Evolutionary conservation across 2,888 invertebrate species (phyloP), one percentile per base, ranked within the genome.

Genomic region (Drosophila nr. perissopoda): DNA sequence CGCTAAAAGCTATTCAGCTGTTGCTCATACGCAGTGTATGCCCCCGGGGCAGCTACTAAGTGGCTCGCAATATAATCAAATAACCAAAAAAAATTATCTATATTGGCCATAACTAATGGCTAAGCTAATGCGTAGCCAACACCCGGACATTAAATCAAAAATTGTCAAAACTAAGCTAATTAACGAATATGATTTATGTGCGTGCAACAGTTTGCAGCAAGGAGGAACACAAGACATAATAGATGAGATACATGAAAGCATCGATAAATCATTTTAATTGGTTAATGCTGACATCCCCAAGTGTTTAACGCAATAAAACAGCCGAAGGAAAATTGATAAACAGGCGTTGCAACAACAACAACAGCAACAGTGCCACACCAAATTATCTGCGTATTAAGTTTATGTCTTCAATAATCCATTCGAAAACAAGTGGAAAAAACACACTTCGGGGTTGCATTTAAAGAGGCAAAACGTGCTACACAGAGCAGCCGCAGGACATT

Each of bases 211-310:
- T 52, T 61, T 48, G 29, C 6, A 27, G 6, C 21, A 13, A n/a
- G 2, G 7, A 29, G 21, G 18, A 53, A 46, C 60, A 34, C 31
- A 16, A 2, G n/a, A 34, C 16, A 49, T 54, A 73, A 59, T 63
- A 51, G 29, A 72, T 56, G 40, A 46, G 36, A 54, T 46, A 57
- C 42, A 46, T 70, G 25, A 72, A 70, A 70, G 71, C 70, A 60
- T 53, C 68, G 74, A 88, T 85, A 85, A 85, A 85, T 85, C 79
- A 88, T 74, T 72, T 79, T 85, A 83, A 83, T 88, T 81, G 78
- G 65, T 77, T 71, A 60, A 58, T 52, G 69, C 52, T 31, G 57
- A 51, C 63, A 49, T 57, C 25, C n/a, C 56, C 36, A 75, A 75
- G 53, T 57, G 31, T 42, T 27, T 16, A 21, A 13, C 46, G 54